A percentile compares a stretch with the other conserved stretches of the same genome.
phyloP scores from a whole-genome alignment of 2,113 vertebrate genomes.

The Dipodomys merriami region DNA sequence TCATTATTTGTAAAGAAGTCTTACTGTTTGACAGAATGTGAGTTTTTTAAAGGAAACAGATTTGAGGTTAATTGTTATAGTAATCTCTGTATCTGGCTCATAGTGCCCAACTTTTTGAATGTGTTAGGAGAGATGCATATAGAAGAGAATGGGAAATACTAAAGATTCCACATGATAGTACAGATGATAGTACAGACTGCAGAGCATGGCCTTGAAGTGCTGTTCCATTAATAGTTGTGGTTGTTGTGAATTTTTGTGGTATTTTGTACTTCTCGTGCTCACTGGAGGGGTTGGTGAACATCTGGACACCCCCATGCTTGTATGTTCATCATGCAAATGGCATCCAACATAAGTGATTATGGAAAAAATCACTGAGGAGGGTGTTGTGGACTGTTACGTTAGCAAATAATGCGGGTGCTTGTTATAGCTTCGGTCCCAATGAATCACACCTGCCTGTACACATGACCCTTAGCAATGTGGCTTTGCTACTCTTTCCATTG shows the following conservation, averaged over 20 bases:
- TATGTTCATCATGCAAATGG: slow-evolving; percentile 14
- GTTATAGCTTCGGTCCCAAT: neutral
- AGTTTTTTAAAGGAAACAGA: slow-evolving; percentile 18
- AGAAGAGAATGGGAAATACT: slow-evolving; percentile 1
- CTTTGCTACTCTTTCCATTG: neutral
- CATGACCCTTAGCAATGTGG: neutral
- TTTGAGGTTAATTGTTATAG: neutral
- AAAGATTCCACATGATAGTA: neutral
- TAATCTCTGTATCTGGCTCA: neutral
- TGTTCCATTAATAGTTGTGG: slow-evolving; percentile 57
- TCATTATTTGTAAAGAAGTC: neutral
- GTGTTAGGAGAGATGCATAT: slow-evolving; percentile 3
- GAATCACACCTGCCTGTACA: neutral
- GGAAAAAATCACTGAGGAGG: slow-evolving; percentile 21
- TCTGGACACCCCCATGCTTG: slow-evolving; percentile 6
- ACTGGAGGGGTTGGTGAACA: slow-evolving; percentile 23
- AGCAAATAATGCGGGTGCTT: neutral
- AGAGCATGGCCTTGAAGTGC: slow-evolving; percentile 15
- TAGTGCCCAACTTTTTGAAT: slow-evolving; percentile 8
- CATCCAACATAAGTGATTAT: slow-evolving; percentile 16
- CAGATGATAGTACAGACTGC: neutral
- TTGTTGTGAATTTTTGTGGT: slow-evolving; percentile 47
- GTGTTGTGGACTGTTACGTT: neutral
- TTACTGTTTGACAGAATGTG: neutral
- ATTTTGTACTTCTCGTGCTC: neutral